Evolutionary conservation across 1,140 invertebrate species (phyloP).

Genomic region (Drosophila arizonae): DNA sequence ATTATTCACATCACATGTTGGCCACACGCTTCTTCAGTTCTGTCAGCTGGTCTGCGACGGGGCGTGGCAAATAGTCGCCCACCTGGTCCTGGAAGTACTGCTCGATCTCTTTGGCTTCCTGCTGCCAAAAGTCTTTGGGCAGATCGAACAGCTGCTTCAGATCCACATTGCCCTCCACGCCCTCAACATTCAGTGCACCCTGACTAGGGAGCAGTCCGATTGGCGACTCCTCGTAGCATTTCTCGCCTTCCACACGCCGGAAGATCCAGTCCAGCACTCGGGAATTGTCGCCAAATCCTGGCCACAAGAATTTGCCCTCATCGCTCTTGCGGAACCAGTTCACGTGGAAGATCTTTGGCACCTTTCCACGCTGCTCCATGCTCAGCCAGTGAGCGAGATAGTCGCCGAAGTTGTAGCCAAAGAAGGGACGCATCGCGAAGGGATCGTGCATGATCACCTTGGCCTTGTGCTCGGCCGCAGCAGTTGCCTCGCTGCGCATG

Average conservation of each 20-base stretch:
- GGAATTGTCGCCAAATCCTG: conserved; percentile 95
- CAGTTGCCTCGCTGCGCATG: conserved; percentile 96
- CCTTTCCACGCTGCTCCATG: conserved; percentile 85
- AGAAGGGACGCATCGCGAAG: conserved; percentile 98
- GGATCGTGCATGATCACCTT: conserved; percentile 97
- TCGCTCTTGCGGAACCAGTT: conserved; percentile 95
- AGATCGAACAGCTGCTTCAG: conserved; percentile 92
- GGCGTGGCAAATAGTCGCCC: conserved; percentile 91
- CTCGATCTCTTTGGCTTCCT: conserved; percentile 92
- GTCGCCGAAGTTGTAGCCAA: conserved; percentile 97
- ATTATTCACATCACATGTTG: conserved; percentile 68
- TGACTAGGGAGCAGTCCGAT: conserved; percentile 89
- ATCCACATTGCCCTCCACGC: conserved; percentile 86
- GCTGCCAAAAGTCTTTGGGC: conserved; percentile 95
- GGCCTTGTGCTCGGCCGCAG: conserved; percentile 95
- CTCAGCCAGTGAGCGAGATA: conserved; percentile 95
- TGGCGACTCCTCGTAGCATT: conserved; percentile 87
- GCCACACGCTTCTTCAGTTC: conserved; percentile 88
- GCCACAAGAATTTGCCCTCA: conserved; percentile 93
- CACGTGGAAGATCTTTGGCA: conserved; percentile 95
- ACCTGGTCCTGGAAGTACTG: conserved; percentile 97
- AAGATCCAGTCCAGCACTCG: conserved; percentile 95
- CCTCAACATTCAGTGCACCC: conserved; percentile 87
- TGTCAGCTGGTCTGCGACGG: conserved; percentile 89
- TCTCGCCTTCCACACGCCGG: conserved; percentile 88